Evolutionary conservation across 2,797 vertebrate genomes (phyloP).

Genomic region (Pantherophis vulpinus): DNA sequence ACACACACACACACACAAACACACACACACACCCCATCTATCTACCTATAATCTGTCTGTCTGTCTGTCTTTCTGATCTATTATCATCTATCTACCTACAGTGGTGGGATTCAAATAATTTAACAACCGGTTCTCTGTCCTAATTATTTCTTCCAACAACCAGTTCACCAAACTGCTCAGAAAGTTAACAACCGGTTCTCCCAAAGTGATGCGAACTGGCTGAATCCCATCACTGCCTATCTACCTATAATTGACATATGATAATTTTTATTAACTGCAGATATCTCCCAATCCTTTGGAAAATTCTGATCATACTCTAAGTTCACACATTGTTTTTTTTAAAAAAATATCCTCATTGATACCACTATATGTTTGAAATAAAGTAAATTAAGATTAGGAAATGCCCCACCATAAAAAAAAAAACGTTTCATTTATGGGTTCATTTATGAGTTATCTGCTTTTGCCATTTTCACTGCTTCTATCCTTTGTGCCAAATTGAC

Average conservation of each 20-base stretch:
- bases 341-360: not conserved
- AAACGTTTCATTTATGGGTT: not conserved
- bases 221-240: not conserved
- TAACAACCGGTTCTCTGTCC: too few relatives aligned
- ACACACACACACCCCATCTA: too few relatives aligned
- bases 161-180: too few relatives aligned
- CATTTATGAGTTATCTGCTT: not conserved
- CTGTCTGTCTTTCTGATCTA: too few relatives aligned
- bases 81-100: too few relatives aligned
- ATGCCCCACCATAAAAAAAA: not conserved
- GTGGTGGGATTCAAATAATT: too few relatives aligned
- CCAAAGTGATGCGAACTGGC: too few relatives aligned
- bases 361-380: not conserved
- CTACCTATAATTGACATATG: not conserved
- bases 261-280: not conserved
- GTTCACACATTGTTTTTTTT: not conserved
- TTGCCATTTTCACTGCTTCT: not conserved
- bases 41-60: too few relatives aligned
- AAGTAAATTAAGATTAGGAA: not conserved
- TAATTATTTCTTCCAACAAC: too few relatives aligned
- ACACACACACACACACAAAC: too few relatives aligned
- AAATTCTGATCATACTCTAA: not conserved
- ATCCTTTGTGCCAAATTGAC: not conserved
- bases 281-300: not conserved
- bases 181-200: too few relatives aligned